Evolutionary conservation across 2,797 vertebrate species (phyloP).

Genomic region (Pampus argenteus): DNA sequence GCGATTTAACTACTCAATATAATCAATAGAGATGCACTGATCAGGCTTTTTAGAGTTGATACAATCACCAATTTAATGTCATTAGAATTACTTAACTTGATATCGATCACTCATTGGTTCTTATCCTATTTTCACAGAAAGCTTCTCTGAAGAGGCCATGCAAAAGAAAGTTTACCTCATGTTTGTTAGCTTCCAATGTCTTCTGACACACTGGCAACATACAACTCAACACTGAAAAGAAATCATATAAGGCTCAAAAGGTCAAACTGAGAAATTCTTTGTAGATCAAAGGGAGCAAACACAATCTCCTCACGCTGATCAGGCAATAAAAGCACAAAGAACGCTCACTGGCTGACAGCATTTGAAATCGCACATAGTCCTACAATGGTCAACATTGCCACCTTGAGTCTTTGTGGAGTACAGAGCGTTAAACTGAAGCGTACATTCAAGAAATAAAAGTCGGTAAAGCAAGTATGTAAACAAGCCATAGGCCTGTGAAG

Average conservation of each 20-base stretch:
- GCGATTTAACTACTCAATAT: conserved; percentile 13
- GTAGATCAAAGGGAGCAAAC: neutral
- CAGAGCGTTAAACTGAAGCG: neutral
- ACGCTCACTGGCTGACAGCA: no score
- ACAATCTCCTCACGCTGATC: no score
- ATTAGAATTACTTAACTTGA: conserved; percentile 32
- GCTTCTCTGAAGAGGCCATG: neutral
- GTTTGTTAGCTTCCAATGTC: neutral
- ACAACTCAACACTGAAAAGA: neutral
- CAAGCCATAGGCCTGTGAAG: neutral
- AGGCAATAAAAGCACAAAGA: no score
- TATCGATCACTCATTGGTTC: conserved; percentile 15
- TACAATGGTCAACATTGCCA: no score
- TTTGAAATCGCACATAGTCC: no score
- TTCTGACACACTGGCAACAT: neutral
- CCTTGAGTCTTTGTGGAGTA: no score
- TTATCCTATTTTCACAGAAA: conserved; percentile 20
- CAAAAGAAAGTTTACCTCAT: neutral
- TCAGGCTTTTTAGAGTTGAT: conserved; percentile 47
- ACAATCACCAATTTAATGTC: conserved; percentile 41
- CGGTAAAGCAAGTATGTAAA: neutral
- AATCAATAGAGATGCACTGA: conserved; percentile 28
- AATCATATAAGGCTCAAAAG: neutral
- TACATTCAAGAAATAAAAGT: neutral
- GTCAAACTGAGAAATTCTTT: neutral